Percentiles rank a stretch among this genome's conserved stretches.
Conservation (phyloP, 2,888 invertebrate genomes). For the Drosophila paranaensis region DNA sequence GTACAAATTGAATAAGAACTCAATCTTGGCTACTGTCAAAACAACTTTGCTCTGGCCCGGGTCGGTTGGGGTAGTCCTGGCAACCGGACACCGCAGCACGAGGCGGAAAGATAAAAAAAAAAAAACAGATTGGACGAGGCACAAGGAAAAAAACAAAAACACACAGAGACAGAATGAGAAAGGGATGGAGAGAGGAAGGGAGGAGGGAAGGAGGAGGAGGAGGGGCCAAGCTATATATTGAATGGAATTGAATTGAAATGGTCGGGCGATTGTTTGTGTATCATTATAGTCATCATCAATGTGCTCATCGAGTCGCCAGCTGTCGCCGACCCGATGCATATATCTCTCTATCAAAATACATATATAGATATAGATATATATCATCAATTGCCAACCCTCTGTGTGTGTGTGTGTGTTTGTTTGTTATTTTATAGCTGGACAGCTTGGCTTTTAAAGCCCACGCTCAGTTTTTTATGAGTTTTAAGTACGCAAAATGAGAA, state of each 20-base stretch:
- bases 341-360: neutral
- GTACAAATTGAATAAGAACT: conserved; percentile 78
- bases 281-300: conserved; percentile 74
- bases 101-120: conserved; percentile 50
- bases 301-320: conserved; percentile 44
- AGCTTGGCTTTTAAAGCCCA: conserved; percentile 5
- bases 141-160: conserved; percentile 20
- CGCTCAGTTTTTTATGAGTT: neutral
- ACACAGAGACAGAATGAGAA: neutral
- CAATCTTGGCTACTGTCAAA: conserved; percentile 78
- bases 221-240: conserved; percentile 14
- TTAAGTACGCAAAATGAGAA: neutral
- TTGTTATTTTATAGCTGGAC: conserved; percentile 32
- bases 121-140: conserved; percentile 10
- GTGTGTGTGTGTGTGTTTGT: neutral
- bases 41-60: conserved; percentile 47
- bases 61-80: conserved; percentile 23
- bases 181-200: neutral
- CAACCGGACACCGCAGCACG: conserved; percentile 45
- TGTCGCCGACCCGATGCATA: conserved; percentile 14
- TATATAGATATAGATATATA: neutral
- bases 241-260: conserved; percentile 69
- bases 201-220: neutral
- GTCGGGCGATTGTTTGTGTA: conserved; percentile 74
- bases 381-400: conserved; percentile 1